Conservation (phyloP, 2,113 vertebrate genomes). For the Lichenostomus cassidix region DNA sequence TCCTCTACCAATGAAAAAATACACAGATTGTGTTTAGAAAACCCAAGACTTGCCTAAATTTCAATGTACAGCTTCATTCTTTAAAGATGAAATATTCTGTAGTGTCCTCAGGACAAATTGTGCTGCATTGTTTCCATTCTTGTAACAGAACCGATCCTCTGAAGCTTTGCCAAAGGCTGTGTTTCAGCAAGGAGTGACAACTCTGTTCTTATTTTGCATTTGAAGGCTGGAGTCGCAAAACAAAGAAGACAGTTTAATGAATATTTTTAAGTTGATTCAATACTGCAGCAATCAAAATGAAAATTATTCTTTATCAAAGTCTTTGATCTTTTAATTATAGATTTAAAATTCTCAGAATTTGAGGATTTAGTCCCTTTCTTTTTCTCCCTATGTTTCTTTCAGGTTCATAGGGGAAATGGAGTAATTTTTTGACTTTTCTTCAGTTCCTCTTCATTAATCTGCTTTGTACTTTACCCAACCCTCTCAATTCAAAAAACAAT, state of each 20-base stretch:
- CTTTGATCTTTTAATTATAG: not conserved
- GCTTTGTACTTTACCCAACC: not conserved
- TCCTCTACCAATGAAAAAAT: not conserved
- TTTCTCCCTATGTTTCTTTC: not conserved
- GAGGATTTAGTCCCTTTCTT: not conserved
- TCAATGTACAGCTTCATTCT: not conserved
- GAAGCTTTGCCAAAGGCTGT: constrained; percentile 13
- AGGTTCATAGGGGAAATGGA: not conserved
- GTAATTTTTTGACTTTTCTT: constrained; percentile 19
- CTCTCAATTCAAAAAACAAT: not conserved
- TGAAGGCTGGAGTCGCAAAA: not conserved
- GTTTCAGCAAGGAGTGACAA: not conserved
- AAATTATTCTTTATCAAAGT: not conserved
- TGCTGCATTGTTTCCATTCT: not conserved
- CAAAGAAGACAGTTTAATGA: not conserved
- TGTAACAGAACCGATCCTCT: not conserved
- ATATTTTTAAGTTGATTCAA: not conserved
- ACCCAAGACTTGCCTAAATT: not conserved
- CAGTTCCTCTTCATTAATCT: constrained; percentile 13
- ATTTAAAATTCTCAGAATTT: not conserved
- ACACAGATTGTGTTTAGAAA: not conserved
- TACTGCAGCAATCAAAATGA: not conserved
- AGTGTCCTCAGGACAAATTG: not conserved
- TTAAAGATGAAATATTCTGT: not conserved
- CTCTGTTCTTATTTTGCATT: not conserved